Evolutionary conservation across 23 tunicate species (phyloP).

Genomic region (Trididemnum nubilum): DNA sequence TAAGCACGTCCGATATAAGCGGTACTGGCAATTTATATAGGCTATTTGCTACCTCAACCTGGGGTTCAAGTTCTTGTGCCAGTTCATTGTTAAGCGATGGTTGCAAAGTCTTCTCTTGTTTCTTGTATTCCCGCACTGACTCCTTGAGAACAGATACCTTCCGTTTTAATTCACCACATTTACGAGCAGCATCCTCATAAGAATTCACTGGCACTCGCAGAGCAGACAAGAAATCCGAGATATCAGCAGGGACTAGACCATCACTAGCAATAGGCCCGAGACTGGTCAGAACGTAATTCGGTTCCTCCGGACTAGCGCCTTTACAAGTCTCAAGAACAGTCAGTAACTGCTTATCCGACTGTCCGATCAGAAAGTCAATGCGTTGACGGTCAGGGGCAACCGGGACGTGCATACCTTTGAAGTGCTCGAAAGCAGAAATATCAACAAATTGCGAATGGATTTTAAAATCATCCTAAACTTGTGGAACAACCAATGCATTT

Average conservation of each 20-base stretch:
- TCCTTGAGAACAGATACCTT: not conserved
- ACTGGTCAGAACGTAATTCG: not conserved
- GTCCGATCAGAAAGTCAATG: no score
- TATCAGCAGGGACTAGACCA: not conserved
- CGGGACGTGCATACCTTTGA: no score
- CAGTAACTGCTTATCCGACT: not conserved
- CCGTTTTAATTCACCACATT: no score
- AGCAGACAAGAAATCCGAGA: no score
- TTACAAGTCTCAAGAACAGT: not conserved
- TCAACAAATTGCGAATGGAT: not conserved
- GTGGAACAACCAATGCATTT: no score
- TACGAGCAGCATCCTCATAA: no score
- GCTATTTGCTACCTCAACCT: not conserved
- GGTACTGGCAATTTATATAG: not conserved
- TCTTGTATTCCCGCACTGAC: not conserved
- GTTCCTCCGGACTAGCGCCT: not conserved
- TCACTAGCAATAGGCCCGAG: not conserved
- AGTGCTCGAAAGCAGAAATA: not conserved
- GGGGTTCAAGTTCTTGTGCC: not conserved
- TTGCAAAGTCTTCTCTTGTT: not conserved
- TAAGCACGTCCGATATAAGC: not conserved
- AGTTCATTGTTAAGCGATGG: not conserved
- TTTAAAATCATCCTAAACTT: not conserved
- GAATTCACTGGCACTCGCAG: no score
- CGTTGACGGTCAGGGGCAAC: no score